Base-by-base conservation (phyloP, 1,140 invertebrate genomes). In the Drosophila lacertosa region DNA sequence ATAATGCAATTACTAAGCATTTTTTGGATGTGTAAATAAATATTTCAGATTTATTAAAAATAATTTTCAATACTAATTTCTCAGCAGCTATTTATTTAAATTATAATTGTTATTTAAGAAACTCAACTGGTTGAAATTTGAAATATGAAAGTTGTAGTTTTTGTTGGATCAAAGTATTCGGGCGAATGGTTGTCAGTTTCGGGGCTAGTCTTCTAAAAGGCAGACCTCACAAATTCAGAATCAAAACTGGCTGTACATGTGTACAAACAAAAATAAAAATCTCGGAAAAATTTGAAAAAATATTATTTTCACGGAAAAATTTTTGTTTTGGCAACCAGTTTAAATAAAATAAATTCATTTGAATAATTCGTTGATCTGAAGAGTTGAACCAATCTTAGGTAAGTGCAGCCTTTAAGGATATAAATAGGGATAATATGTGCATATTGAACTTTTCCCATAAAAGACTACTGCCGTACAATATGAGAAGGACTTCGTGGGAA, bases 241-340 rank as follows among this genome's bases (percentile, higher is more conserved):
- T 29, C 63, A 44, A 32, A 80, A 63, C 63, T 55, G 71, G 69
- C 54, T 66, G 66, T 76, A 47, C 73, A 62, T 54, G 51, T 45
- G 60, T 74, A 66, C 77, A 75, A 44, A 57, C 59, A 47, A 53
- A 47, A 62, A 54, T 13, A 45, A 47, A 76, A 71, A 26, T 64
- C 57, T 69, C 55, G 77, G 62, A 71, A 80, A 77, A 78, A 79
- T 35, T 53, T 32, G 13, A 22, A 16, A 45, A 37, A 55, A 70
- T n/a, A 26, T 24, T 24, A n/a, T 44, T 64, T 47, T 16, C 15
- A 37, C 24, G 9, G 16, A 59, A 48, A 59, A 50, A 59, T 24
- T 42, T 42, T 24, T 51, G 3, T 42, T 67, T 60, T n/a, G 64
- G 45, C 20, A n/a, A 37, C 18, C 32, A 39, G 54, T 60, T 50